phyloP scores from a whole-genome alignment of 2,797 vertebrate species.

The Lacerta viridis region DNA sequence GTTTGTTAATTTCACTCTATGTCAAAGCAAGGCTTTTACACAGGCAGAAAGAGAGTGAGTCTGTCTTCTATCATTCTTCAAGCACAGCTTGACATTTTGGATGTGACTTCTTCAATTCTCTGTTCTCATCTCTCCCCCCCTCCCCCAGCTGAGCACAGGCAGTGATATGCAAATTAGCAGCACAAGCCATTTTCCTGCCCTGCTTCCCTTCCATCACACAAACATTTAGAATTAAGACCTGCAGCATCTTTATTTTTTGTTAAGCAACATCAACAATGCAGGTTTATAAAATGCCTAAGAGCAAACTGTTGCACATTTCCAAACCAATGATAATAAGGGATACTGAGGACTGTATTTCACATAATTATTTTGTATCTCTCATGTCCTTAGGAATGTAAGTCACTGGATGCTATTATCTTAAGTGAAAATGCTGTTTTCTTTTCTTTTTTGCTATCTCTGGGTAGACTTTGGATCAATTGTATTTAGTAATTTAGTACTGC shows the following conservation, averaged over 20 bases:
- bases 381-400: not conserved
- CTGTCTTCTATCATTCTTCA: constrained; percentile 69
- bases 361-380: not conserved
- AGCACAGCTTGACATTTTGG: constrained; percentile 76
- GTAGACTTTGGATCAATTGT: not conserved
- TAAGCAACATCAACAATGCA: accelerated
- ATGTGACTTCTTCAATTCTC: constrained; percentile 69
- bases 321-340: not conserved
- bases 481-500: not conserved
- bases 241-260: not conserved
- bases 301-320: constrained; percentile 41
- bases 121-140: constrained; percentile 39
- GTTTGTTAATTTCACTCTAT: not conserved
- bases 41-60: not conserved
- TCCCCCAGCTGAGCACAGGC: constrained; percentile 40
- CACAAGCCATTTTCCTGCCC: not conserved
- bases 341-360: not conserved
- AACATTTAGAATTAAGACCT: not conserved
- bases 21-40: not conserved
- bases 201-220: not conserved
- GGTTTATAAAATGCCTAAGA: not conserved
- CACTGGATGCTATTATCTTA: not conserved
- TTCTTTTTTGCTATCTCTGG: not conserved
- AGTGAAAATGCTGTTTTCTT: not conserved
- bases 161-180: constrained; percentile 54